phyloP scores from a whole-genome alignment of 53 echinoderm and acorn worm species.

The Glandiceps talaboti region DNA sequence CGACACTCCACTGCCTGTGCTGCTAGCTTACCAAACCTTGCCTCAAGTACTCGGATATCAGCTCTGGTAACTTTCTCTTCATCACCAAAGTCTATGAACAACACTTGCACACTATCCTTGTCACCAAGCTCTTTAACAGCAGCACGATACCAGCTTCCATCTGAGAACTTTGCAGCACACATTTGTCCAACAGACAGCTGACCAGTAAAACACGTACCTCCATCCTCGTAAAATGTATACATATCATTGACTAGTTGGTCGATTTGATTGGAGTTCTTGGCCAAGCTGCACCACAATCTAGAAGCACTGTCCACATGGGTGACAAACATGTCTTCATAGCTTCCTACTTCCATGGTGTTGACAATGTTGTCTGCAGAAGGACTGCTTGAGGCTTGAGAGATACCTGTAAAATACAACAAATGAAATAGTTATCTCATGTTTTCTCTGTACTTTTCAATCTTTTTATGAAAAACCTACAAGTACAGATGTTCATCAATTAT shows the following conservation, averaged over 20 bases:
- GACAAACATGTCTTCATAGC: neutral
- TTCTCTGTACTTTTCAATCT: no score
- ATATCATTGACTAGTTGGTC: slow-evolving; percentile 40
- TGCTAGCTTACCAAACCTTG: slow-evolving; percentile 52
- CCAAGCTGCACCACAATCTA: slow-evolving; percentile 64
- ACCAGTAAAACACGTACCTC: neutral
- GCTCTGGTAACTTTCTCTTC: slow-evolving; percentile 42
- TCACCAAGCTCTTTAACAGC: slow-evolving; percentile 43
- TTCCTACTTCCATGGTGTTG: neutral
- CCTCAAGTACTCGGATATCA: slow-evolving; percentile 43
- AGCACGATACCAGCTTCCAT: slow-evolving; percentile 86
- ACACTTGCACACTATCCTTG: slow-evolving; percentile 26
- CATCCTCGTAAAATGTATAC: neutral
- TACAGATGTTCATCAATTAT: no score
- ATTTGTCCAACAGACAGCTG: slow-evolving; percentile 26
- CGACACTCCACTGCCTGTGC: slow-evolving; percentile 65
- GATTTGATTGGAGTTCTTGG: slow-evolving; percentile 24
- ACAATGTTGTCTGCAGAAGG: neutral
- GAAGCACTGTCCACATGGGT: slow-evolving; percentile 46
- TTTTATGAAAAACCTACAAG: no score
- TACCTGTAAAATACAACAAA: no score
- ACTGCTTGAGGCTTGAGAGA: no score
- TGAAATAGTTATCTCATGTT: no score
- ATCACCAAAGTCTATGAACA: slow-evolving; percentile 94
- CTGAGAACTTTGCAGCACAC: slow-evolving; percentile 72